Evolutionary conservation across 2,797 vertebrate genomes (phyloP).

Genomic region (Pterois miles): DNA sequence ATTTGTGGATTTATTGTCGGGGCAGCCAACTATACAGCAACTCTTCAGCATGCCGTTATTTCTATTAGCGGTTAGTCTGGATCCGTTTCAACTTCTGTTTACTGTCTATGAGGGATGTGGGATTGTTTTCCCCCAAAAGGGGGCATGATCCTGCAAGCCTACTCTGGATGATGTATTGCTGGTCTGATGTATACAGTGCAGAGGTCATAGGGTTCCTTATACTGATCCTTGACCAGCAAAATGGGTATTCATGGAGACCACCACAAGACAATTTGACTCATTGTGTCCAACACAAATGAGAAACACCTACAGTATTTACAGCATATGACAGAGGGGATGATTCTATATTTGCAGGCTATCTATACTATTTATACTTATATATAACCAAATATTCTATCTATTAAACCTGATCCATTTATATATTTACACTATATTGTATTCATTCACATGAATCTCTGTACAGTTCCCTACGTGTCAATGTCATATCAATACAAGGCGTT

Average conservation of each 20-base stretch:
- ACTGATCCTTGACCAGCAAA: conserved; percentile 39
- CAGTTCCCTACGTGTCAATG: conserved; percentile 39
- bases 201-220: conserved; percentile 10
- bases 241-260: conserved; percentile 10
- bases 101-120: no score
- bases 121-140: no score
- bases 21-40: no score
- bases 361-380: conserved; percentile 72
- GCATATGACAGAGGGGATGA: conserved; percentile 42
- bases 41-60: no score
- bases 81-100: no score
- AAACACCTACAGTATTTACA: conserved; percentile 68
- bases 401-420: conserved; percentile 47
- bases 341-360: conserved; percentile 56
- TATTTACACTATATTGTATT: conserved; percentile 64
- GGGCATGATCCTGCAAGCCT: no score
- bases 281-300: conserved; percentile 38
- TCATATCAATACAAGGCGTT: conserved; percentile 37
- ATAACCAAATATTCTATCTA: conserved; percentile 64
- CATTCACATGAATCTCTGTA: conserved; percentile 48
- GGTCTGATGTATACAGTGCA: not conserved
- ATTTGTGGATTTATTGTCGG: no score
- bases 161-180: no score
- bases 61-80: no score
- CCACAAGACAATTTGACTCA: conserved; percentile 22